Evolutionary conservation across 1,140 invertebrate genomes (phyloP), one percentile per base, ranked within the genome.

Genomic region (Drosophila carrolli): DNA sequence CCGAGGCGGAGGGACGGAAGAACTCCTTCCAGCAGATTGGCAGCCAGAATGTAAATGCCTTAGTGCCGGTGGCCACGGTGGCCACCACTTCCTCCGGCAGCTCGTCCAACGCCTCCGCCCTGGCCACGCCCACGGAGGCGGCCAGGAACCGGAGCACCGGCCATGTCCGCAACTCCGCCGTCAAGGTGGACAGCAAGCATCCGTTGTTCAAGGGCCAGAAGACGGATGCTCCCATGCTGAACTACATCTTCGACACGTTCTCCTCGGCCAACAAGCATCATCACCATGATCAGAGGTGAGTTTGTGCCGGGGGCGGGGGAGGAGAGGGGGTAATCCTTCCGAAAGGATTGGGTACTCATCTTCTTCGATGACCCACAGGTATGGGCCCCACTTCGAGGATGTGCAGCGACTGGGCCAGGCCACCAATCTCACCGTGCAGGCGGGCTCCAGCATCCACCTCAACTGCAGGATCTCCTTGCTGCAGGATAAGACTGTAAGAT

Each of bases 401-500:
- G 92, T 93, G 19, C 92, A 94, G 16, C 82, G 77, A n/a, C 92
- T 93, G 61, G 94, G 94, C 32, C 94, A 96, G 79, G 92, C 94
- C 9, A 95, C 94, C 50, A 96, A 96, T 88, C 95, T 97, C 59
- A 97, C 96, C 1, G 96, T 96, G n/a, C 95, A 97, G 73, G 94
- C 96, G 50, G 96, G 96, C 8, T 96, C 95, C 55, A 96, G 95
- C 46, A 96, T 96, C 46, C 95, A 95, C 82, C 94, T 97, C 65
- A 96, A 97, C 92, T 97, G 97, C 92, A 95, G 95, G 84, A 96
- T 97, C 85, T 96, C 96, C 75, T 93, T 97, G 62, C 93, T 97
- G 16, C 96, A 96, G 88, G 96, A 97, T 93, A 97, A 97, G 94
- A 97, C 96, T 92, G 97, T 97, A 91, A 95, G 96, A 14, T 50